Evolutionary conservation across 2,113 vertebrate species (phyloP), one percentile per base, ranked within the genome.

Genomic region (Caretta caretta): DNA sequence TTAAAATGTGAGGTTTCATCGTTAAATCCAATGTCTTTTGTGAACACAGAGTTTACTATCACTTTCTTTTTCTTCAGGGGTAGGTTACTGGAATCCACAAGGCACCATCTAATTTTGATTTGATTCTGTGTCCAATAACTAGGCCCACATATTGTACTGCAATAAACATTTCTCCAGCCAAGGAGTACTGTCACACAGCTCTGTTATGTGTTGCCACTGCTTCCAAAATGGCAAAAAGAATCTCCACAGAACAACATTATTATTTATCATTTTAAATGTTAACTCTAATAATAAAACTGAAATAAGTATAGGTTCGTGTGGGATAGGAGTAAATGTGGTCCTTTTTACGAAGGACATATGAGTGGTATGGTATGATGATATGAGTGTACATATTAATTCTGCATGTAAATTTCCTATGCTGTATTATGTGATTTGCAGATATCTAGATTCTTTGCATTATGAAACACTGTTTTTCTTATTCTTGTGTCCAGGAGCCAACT

Each of bases 121-220:
- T 89, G 53, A 4, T 84, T 6, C n/a, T 24, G 8, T 31, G 54
- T 57, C 22, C 42, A 76, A 5, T 76, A 69, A 69, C 17, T 69
- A 69, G 35, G 35, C 9, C 35, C 17, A 38, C n/a, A 72, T 20
- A 72, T 5, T 46, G 6, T 80, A 5, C 56, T 86, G 8, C 89
- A 53, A 90, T 86, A 6, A 25, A 10, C 35, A 13, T 38, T 86
- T 92, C 8, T 49, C 20, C 31, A 62, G 87, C 38, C 51, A 69
- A 80, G 3, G 80, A 83, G 51, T 49, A 8, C 80, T 90, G 16
- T 76, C n/a, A 90, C 22, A 20, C 2, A 42, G 42, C 42, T 54
- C 6, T 80, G 8, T 83, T 90, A 25, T 2, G 25, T 0, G 10
- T 69, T 8, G 0, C 0, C 24, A 5, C 4, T 0, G 82, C 42